Base-by-base conservation (phyloP, 2,797 vertebrate species). In the Lagorchestes hirsutus region DNA sequence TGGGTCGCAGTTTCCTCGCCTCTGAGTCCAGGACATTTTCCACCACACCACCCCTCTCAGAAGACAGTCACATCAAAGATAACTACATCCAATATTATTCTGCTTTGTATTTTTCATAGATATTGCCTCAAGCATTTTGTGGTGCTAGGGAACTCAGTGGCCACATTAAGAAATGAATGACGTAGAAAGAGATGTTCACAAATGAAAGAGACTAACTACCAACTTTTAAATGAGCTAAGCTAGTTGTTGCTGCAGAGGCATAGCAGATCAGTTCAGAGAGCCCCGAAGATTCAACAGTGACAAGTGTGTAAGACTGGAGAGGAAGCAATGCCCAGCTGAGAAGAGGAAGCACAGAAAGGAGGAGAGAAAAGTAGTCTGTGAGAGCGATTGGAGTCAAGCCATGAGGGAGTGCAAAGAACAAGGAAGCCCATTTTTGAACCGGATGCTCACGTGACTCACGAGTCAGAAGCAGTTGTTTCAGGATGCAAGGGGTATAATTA, bases 361-460 rank as follows among this genome's bases (percentile, higher is more conserved):
- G 92, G 94, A 96, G 95, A 97, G 96, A 97, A 96, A 97, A 96
- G 97, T 96, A 96, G 94, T 97, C 96, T 96, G 96, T 97, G 97
- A 97, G 96, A 92, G 91, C 96, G 95, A 93, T 95, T 98, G 97
- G 97, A 97, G 96, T 96, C 82, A 90, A 97, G 97, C 96, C 97
- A 97, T n/a, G 34, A 24, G 95, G 34, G 58, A 57, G 97, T 93
- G 96, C 92, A 91, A 91, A 95, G 97, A 97, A 97, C 94, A 98
- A 97, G 91, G 96, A 96, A 97, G 96, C 94, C 96, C 97, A 91
- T 95, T 98, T 98, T 95, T 96, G 92, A 97, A 92, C 55, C 28
- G 54, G 96, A 94, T 96, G 90, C 91, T 93, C 67, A 58, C 96
- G 94, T 95, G 87, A 93, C 94, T 95, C 40, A 96, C 96, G 97